Percentiles rank a stretch among this genome's conserved stretches.
These are phyloP conservation scores for Clivina fossor DNA, from an alignment of 2,888 invertebrate species.

Conservation along the genomic window DNA sequence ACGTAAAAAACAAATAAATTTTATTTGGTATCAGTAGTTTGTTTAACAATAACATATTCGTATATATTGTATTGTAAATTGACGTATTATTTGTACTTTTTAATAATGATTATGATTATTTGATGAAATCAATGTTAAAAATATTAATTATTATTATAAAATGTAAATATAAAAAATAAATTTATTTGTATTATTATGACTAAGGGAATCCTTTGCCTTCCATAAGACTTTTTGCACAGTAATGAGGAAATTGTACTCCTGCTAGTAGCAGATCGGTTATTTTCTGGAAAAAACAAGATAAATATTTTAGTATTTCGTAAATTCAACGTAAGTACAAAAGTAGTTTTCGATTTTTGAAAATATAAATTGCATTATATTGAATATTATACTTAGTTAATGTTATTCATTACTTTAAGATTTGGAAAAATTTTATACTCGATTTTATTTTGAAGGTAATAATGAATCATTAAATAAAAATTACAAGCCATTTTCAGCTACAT, in stretches of 20 bases:
- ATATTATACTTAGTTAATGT: too few relatives aligned
- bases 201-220: constrained; percentile 24
- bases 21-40: not conserved
- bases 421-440: too few relatives aligned
- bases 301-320: constrained; percentile 45
- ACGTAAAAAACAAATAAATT: not conserved
- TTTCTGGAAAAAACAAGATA: constrained; percentile 43
- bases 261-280: constrained; percentile 28
- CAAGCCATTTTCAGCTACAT: too few relatives aligned
- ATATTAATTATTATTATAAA: constrained; percentile 20
- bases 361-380: too few relatives aligned
- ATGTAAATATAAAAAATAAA: constrained; percentile 19
- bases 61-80: too few relatives aligned
- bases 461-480: too few relatives aligned
- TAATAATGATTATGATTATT: constrained; percentile 13
- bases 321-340: too few relatives aligned
- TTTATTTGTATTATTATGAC: too few relatives aligned
- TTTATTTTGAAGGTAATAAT: too few relatives aligned
- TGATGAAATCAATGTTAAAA: too few relatives aligned
- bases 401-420: too few relatives aligned
- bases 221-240: constrained; percentile 23
- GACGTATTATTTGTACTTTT: constrained; percentile 21
- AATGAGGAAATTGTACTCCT: constrained; percentile 35
- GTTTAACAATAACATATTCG: not conserved
- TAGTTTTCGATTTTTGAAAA: too few relatives aligned